These are phyloP conservation scores for Hydra vulgaris DNA, from an alignment of 30 jellyfish, hydroid and myxozoan genomes.

Conservation along the genomic window DNA sequence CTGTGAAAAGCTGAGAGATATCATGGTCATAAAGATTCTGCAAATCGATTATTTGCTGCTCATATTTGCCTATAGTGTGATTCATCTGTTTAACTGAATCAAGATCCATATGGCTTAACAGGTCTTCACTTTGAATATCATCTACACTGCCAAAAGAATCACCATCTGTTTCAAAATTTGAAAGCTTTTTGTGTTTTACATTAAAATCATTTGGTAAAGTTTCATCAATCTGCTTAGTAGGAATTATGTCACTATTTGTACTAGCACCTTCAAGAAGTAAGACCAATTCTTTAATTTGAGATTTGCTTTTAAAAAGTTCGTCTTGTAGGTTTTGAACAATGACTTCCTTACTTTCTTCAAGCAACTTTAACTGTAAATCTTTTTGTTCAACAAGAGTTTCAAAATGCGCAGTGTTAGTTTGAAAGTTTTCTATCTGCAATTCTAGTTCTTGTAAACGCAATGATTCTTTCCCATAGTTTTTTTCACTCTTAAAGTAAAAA, in stretches of 20 bases:
- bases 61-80: conserved; percentile 41
- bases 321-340: conserved; percentile 6
- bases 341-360: conserved; percentile 2
- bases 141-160: conserved; percentile 25
- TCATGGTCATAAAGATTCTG: conserved; percentile 36
- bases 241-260: conserved; percentile 25
- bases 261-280: conserved; percentile 25
- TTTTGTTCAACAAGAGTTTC: background rate
- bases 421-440: background rate
- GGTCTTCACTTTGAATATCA: conserved; percentile 27
- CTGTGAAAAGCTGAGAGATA: conserved; percentile 22
- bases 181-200: too few species aligned
- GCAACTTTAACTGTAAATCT: conserved; percentile 1
- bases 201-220: conserved; percentile 24
- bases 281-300: conserved; percentile 4
- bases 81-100: conserved; percentile 26
- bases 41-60: conserved; percentile 35
- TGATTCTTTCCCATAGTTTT: background rate
- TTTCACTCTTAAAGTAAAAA: background rate
- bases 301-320: conserved; percentile 18
- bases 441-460: background rate
- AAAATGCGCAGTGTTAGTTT: background rate
- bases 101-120: background rate
- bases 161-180: background rate
- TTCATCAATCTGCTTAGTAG: conserved; percentile 14